Base-by-base conservation (phyloP, 2,797 vertebrate species). In the Fistularia tabacaria region DNA sequence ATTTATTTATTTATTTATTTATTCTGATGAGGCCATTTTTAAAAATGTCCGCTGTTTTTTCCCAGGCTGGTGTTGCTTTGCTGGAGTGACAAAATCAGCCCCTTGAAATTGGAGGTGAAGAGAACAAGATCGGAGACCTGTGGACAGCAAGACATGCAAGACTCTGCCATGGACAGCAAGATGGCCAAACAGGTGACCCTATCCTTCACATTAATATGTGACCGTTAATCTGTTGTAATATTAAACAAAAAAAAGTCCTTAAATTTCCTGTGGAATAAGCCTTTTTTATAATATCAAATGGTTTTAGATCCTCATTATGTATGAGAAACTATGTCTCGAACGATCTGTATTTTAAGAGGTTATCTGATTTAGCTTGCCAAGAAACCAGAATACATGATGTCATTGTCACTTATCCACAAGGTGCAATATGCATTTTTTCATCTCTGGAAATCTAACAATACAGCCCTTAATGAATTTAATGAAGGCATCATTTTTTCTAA, bases 21-120 rank as follows among this genome's bases (percentile, higher is more conserved):
- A 3, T 46, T 48, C 46, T 9, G 25, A 3, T 46, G 37, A 41
- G 51, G 50, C 12, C 0, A 5, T 25, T 25, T 36, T 49, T 63
- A 1, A 54, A 53, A 14, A 9, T 36, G 9, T 56, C 59, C 68
- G 9, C 10, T 41, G n/a, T 71, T 59, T 66, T 36, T 14, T 7
- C 36, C 73, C 80, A 89, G 87, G 81, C 82, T 89, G 84, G 80
- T 87, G 84, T 85, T 74, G 83, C 71, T 84, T 82, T 83, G 83
- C 79, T 88, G 91, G 93, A 92, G 91, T 88, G 46, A 92, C 91
- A 59, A 90, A 93, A 83, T 90, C 84, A 1, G 88, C 86, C 71
- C 85, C 86, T 74, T 87, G 74, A 25, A 25, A 25, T 5, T 25
- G 3, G 89, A 91, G 77, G 90, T 91, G 83, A 93, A 85, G 79